A percentile compares a stretch with the other conserved stretches of the same genome.
Evolutionary conservation across 2,888 invertebrate genomes (phyloP).

Genomic region (Dryobotodes eremita): DNA sequence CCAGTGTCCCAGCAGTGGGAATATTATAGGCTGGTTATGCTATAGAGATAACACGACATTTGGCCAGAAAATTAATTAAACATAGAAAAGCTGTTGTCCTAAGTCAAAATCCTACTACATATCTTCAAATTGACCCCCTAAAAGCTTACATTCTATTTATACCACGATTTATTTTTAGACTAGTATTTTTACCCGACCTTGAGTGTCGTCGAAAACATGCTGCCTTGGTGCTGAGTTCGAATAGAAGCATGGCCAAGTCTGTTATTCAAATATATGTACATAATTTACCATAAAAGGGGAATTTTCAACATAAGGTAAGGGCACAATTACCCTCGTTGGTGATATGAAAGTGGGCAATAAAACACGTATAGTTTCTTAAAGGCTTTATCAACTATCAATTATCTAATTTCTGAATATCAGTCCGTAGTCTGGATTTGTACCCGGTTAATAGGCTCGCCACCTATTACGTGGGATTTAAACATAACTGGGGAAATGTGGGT

Average conservation of each 20-base stretch:
- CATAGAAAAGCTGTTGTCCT: too few species aligned
- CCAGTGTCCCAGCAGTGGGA: too few species aligned
- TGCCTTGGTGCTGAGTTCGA: conserved; percentile 22
- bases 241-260: conserved; percentile 8
- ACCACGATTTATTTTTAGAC: conserved; percentile 44
- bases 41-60: too few species aligned
- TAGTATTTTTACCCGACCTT: conserved; percentile 58
- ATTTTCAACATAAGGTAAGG: conserved; percentile 28
- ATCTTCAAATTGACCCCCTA: conserved; percentile 12
- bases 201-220: conserved; percentile 46
- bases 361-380: not conserved
- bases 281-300: conserved; percentile 44
- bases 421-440: not conserved
- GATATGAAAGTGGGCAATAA: conserved; percentile 27
- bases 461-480: not conserved
- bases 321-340: conserved; percentile 30
- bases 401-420: not conserved
- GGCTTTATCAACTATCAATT: conserved; percentile 6
- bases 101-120: not conserved
- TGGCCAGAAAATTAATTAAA: too few species aligned
- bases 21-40: too few species aligned
- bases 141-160: conserved; percentile 46
- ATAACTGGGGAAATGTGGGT: too few species aligned
- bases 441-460: not conserved
- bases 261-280: conserved; percentile 63